A percentile compares a stretch with the other conserved stretches of the same genome.
Conservation (phyloP, 2,113 vertebrate species). For the Prunella fulvescens region DNA sequence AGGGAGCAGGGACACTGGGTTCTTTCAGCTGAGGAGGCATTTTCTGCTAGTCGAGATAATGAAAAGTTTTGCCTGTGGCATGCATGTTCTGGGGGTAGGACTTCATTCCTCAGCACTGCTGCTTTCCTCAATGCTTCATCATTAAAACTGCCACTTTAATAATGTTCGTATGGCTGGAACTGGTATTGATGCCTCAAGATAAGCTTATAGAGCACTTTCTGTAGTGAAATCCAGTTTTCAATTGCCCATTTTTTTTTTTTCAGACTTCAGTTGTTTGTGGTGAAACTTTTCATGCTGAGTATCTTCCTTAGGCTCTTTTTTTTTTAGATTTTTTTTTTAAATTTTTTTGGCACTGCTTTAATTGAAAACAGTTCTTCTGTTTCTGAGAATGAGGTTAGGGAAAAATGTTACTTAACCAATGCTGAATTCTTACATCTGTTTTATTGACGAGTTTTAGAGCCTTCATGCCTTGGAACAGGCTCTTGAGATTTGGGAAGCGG, state of each 20-base stretch:
- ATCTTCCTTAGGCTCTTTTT: constrained; percentile 8
- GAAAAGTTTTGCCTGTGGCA: background rate
- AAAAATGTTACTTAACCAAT: constrained; percentile 47
- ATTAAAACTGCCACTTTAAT: background rate
- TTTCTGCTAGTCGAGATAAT: background rate
- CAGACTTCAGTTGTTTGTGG: background rate
- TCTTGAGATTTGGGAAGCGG: background rate
- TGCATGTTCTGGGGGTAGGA: background rate
- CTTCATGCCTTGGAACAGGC: constrained; percentile 17
- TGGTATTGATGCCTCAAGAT: background rate
- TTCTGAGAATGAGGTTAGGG: constrained; percentile 58
- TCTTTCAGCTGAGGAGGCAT: background rate
- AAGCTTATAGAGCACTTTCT: background rate
- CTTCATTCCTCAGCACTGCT: background rate
- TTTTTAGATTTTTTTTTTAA: background rate
- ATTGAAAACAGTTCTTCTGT: constrained; percentile 44
- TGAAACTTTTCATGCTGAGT: constrained; percentile 4
- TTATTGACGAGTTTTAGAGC: constrained; percentile 14
- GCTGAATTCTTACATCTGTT: constrained; percentile 54
- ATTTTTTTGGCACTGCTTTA: background rate
- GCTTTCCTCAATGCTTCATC: background rate
- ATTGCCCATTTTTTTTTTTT: background rate
- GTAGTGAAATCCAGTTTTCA: background rate
- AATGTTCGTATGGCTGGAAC: background rate
- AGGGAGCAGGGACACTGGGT: background rate